Conservation (phyloP, 1,140 invertebrate species). For the Papilio helenus region DNA sequence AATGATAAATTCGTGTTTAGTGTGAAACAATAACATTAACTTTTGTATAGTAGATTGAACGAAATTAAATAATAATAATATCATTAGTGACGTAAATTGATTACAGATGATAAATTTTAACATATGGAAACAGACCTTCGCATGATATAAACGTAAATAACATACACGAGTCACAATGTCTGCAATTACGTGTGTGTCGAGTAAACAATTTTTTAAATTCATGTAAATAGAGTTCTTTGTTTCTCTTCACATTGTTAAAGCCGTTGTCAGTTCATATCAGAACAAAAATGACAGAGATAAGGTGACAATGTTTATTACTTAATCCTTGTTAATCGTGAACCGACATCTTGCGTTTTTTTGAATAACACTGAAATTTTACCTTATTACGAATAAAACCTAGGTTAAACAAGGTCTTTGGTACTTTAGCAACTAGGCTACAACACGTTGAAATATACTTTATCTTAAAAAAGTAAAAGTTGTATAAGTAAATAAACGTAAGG, state of each 20-base stretch:
- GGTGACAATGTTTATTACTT: conserved; percentile 42
- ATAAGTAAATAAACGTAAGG: conserved; percentile 24
- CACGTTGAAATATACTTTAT: conserved; percentile 18
- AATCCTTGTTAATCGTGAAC: conserved; percentile 31
- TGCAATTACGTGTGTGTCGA: conserved; percentile 42
- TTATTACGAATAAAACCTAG: not conserved
- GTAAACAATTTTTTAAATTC: conserved; percentile 35
- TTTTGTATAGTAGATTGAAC: too few species aligned
- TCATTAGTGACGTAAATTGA: conserved; percentile 16
- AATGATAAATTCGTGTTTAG: too few species aligned
- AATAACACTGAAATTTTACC: not conserved
- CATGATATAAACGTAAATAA: conserved; percentile 5
- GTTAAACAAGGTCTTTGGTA: not conserved
- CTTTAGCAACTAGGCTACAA: not conserved
- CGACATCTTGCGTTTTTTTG: not conserved
- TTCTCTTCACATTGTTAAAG: conserved; percentile 35
- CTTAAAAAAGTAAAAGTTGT: conserved; percentile 21
- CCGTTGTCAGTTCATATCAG: conserved; percentile 39
- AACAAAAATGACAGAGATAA: conserved; percentile 34
- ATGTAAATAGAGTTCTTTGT: conserved; percentile 33
- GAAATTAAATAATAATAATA: too few species aligned
- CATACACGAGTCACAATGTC: conserved; percentile 41
- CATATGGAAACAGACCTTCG: conserved; percentile 3
- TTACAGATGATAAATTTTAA: conserved; percentile 7
- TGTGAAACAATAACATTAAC: too few species aligned